Evolutionary conservation across 2,888 invertebrate genomes (phyloP).

Genomic region (Anticlea derivata): DNA sequence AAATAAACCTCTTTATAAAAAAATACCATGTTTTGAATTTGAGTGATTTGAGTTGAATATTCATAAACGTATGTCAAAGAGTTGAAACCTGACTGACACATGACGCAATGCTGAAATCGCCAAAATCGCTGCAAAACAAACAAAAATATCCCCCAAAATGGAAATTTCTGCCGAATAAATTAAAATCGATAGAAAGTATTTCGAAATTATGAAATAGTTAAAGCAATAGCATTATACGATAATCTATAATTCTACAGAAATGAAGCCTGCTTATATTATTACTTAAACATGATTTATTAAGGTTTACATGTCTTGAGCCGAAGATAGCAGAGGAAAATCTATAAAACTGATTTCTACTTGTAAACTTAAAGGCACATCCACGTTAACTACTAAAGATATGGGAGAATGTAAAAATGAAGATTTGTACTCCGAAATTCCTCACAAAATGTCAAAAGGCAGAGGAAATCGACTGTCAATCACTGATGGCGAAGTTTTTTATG

Average conservation of each 20-base stretch:
- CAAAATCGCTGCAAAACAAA: slow-evolving; percentile 7
- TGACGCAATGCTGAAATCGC: slow-evolving; percentile 6
- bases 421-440: slow-evolving; percentile 34
- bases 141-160: slow-evolving; percentile 21
- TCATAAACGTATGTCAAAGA: slow-evolving; percentile 22
- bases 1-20: slow-evolving; percentile 4
- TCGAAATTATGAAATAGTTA: slow-evolving; percentile 9
- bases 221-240: background rate
- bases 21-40: slow-evolving; percentile 9
- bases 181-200: slow-evolving; percentile 12
- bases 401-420: slow-evolving; percentile 37
- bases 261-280: slow-evolving; percentile 8
- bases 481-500: slow-evolving; percentile 34
- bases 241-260: slow-evolving; percentile 1
- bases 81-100: slow-evolving; percentile 6
- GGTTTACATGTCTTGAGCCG: background rate
- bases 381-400: slow-evolving; percentile 18
- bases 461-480: slow-evolving; percentile 29
- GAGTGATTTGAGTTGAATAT: slow-evolving; percentile 19
- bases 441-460: slow-evolving; percentile 26
- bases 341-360: background rate
- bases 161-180: slow-evolving; percentile 7
- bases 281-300: slow-evolving; percentile 11
- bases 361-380: too few relatives aligned
- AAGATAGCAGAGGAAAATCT: background rate